Conservation (phyloP, 2,797 vertebrate genomes). For the Macropus fuliginosus region DNA sequence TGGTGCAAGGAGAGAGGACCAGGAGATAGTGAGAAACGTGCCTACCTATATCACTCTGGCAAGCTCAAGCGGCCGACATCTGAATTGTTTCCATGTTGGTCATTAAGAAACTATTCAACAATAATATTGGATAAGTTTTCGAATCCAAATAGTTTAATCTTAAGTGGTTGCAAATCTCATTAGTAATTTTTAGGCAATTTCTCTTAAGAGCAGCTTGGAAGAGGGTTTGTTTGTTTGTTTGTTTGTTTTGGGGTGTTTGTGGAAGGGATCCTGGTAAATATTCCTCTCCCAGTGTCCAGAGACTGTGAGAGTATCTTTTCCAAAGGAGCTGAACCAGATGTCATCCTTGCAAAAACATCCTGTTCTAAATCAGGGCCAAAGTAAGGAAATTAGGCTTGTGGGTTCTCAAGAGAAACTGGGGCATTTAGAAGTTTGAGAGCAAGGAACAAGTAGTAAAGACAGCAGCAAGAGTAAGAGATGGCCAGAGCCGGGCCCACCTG, state of each 20-base stretch:
- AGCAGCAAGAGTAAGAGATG: neutral
- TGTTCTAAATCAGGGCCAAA: neutral
- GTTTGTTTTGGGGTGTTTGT: neutral
- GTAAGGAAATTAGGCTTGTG: neutral
- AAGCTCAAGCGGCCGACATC: constrained; percentile 10
- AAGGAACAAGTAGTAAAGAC: neutral
- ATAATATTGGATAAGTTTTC: constrained; percentile 28
- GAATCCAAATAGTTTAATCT: constrained; percentile 26
- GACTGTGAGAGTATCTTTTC: neutral
- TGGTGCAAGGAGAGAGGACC: constrained; percentile 20
- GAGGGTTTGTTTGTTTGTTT: neutral
- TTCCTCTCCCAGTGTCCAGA: neutral
- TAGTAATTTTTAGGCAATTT: neutral
- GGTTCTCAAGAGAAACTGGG: neutral
- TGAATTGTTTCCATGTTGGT: constrained; percentile 56
- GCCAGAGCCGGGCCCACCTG: neutral
- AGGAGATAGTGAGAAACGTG: constrained; percentile 31
- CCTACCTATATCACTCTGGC: constrained; percentile 37
- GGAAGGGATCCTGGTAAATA: neutral
- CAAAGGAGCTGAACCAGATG: neutral
- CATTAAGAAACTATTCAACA: constrained; percentile 33
- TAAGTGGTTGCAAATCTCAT: constrained; percentile 1
- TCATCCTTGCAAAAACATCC: neutral
- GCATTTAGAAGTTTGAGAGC: neutral
- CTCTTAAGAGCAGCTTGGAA: neutral